Conservation (phyloP, 2,797 vertebrate genomes). For the Numenius phaeopus region DNA sequence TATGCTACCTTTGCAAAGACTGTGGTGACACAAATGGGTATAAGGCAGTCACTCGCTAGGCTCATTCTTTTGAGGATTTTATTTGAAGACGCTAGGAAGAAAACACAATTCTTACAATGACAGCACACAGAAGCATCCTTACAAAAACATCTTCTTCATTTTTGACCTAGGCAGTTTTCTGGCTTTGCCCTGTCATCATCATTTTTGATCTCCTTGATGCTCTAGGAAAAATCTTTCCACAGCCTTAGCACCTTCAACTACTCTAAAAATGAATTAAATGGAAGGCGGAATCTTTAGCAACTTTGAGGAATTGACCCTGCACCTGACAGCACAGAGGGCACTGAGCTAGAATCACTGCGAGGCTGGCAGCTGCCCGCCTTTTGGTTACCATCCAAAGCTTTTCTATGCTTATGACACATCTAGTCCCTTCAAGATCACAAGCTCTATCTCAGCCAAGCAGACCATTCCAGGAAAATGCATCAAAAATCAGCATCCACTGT, state of each 20-base stretch:
- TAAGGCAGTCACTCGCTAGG: neutral
- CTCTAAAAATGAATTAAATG: neutral
- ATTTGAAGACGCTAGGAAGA: neutral
- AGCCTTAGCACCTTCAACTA: neutral
- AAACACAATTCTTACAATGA: neutral
- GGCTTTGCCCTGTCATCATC: neutral
- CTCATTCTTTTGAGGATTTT: neutral
- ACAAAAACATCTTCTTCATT: neutral
- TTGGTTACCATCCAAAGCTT: neutral
- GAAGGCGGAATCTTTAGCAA: neutral
- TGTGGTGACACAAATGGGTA: neutral
- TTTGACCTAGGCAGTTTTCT: neutral
- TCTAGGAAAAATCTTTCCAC: neutral
- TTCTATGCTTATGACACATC: neutral
- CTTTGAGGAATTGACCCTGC: neutral
- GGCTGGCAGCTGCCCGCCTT: neutral
- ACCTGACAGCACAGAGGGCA: neutral
- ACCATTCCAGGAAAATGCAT: conserved; percentile 38
- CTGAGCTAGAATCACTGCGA: neutral
- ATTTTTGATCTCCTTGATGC: neutral
- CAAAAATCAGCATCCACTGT: neutral
- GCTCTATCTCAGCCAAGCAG: neutral
- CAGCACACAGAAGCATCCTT: neutral
- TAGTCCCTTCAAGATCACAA: neutral
- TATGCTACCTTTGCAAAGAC: neutral